Percentiles rank a stretch among this genome's conserved stretches.
Conservation (phyloP, 2,797 vertebrate genomes). For the Zenarchopterus dispar region DNA sequence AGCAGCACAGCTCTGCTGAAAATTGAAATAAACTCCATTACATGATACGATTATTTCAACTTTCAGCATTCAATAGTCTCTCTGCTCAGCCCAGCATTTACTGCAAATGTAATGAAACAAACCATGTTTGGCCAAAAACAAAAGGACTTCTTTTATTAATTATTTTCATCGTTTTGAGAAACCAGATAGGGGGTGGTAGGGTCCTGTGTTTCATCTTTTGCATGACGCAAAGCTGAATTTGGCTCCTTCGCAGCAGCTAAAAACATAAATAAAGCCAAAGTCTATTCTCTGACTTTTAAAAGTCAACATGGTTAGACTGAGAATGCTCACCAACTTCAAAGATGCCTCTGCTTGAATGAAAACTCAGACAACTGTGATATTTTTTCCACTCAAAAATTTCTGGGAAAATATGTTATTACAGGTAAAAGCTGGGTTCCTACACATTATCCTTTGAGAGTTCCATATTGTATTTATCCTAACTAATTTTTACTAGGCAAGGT, state of each 20-base stretch:
- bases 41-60: constrained; percentile 18
- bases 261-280: constrained; percentile 59
- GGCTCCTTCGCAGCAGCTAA: constrained; percentile 49
- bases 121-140: constrained; percentile 24
- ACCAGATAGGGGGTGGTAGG: constrained; percentile 28
- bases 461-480: too few relatives aligned
- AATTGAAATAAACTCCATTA: constrained; percentile 32
- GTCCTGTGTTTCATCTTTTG: constrained; percentile 40
- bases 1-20: constrained; percentile 30
- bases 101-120: constrained; percentile 44
- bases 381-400: too few relatives aligned
- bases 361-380: too few relatives aligned
- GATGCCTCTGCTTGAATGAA: not conserved
- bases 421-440: too few relatives aligned
- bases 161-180: constrained; percentile 13
- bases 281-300: constrained; percentile 48
- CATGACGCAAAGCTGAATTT: constrained; percentile 43
- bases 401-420: too few relatives aligned
- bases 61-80: constrained; percentile 6
- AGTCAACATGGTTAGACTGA: constrained; percentile 39
- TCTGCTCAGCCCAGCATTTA: constrained; percentile 5
- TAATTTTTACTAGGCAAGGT: too few relatives aligned
- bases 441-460: too few relatives aligned
- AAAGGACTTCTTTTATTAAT: constrained; percentile 24
- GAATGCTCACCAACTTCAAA: constrained; percentile 11